Base-by-base conservation (phyloP, 2,888 invertebrate genomes). In the Diabrotica balteata region DNA sequence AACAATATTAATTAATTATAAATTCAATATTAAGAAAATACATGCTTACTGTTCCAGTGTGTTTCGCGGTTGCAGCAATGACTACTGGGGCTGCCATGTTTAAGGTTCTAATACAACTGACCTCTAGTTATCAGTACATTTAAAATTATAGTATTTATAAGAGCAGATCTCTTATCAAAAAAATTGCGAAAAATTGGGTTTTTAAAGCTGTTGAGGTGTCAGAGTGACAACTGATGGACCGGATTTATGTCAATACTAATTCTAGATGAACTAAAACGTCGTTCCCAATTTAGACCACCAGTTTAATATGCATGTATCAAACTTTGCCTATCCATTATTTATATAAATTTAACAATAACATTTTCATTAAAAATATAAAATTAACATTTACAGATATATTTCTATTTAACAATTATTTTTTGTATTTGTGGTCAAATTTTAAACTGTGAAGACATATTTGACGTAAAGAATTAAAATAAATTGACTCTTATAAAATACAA, bases 61-160 rank as follows among this genome's bases (percentile, higher is more conserved):
- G 95, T 85, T 92, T 93, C 72, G 90, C 90, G 67, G 93, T 90
- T 70, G 95, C 93, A 79, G 93, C 90, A 79, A 95, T 89, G 79
- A 95, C 88, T 75, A 95, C 93, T 72, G 94, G 93, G 82, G 89
- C 90, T 70, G 76, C 74, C 76, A 78, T 77, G 32, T 54, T 68
- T 65, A 58, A 51, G 43, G 10, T 57, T 17, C 52, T 46, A 47
- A 46, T 22, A 9, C 51, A 59, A 45, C 22, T 57, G 51, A 57
- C 51, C 57, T 57, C 44, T 51, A 47, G 45, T 63, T 63, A 63
- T 50, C 55, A 43, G 51, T 51, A 63, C 63, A 57, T 63, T 63
- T 55, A 54, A 55, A 62, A n/a, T 54, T 43, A 32, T 42, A 51
- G 32, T 5, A 8, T 32, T 46, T 6, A 32, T 46, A 46, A 32